Evolutionary conservation across 2,113 vertebrate species (phyloP), one percentile per base, ranked within the genome.

Genomic region (Dicerorhinus sumatrensis): DNA sequence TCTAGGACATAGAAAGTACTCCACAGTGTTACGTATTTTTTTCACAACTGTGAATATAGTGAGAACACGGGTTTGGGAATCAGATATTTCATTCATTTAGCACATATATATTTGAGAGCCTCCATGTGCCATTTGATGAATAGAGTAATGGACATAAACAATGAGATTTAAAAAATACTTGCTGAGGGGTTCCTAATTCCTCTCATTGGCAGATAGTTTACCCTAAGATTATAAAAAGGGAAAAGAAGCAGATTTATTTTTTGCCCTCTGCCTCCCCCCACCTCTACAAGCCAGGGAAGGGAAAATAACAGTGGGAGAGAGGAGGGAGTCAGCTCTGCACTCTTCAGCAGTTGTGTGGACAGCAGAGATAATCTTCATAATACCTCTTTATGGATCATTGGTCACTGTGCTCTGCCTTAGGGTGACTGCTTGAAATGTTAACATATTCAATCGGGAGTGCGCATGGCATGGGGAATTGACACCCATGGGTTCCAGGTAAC

Each of bases 361-460:
- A 54, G 48, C 56, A 72, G 36, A 8, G 33, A 29, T 31, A 51
- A 25, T 85, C 21, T 51, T 72, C n/a, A 20, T 13, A 77, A 36
- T n/a, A n/a, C 6, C 56, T 46, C 33, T 31, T 60, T 1, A 0
- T 27, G 46, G 51, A 62, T 12, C 23, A 48, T 58, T 20, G 20
- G 18, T 56, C 65, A 39, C 31, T 33, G 12, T 27, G 11, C 8
- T 56, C 31, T 7, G 3, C 63, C 60, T 33, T 54, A 27, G 36
- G 63, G 39, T 33, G 46, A 21, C 13, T 69, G 58, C 31, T 60
- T 76, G 31, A 85, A 76, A 39, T 18, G 6, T 75, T 70, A 73
- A 5, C n/a, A 5, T 20, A 33, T 33, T 39, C 6, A 54, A 0
- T 0, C 4, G 21, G n/a, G 27, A 29, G 20, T 21, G 1, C 10